These are phyloP conservation scores for Orientallactaga bullata DNA, from an alignment of 2,113 vertebrate species.

Conservation along the genomic window DNA sequence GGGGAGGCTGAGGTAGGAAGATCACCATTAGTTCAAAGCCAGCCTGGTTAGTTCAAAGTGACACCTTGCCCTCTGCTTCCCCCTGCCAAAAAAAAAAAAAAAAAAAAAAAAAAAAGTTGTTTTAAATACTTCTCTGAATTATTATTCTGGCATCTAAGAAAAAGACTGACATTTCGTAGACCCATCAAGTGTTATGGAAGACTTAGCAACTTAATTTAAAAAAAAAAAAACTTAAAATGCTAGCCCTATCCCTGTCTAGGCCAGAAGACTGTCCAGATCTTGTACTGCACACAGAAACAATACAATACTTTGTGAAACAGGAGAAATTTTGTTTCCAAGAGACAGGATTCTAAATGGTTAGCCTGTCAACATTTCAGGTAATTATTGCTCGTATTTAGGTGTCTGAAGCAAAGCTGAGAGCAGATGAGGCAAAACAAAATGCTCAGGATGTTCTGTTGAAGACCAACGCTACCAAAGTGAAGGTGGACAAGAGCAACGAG, in stretches of 20 bases:
- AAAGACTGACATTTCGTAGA: neutral
- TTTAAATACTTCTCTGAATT: neutral
- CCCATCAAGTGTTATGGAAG: neutral
- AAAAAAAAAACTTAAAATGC: too few species aligned
- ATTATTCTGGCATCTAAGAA: neutral
- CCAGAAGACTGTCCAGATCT: neutral
- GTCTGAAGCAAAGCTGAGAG: conserved; percentile 94
- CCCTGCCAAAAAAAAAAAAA: too few species aligned
- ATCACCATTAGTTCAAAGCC: too few species aligned
- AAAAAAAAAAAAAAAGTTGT: neutral
- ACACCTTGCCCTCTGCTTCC: too few species aligned
- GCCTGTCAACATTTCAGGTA: conserved; percentile 1
- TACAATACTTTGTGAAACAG: neutral
- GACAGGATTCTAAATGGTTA: neutral
- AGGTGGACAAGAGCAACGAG: conserved; percentile 94
- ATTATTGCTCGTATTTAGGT: conserved; percentile 87
- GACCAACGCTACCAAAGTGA: conserved; percentile 94
- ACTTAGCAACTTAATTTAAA: neutral
- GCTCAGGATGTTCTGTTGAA: conserved; percentile 94
- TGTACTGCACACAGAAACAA: neutral
- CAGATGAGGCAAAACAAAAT: conserved; percentile 94
- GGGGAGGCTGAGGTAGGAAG: too few species aligned
- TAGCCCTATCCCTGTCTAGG: neutral
- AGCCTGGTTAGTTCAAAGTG: too few species aligned
- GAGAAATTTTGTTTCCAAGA: conserved; percentile 21